These are phyloP conservation scores for Dinoponera quadriceps DNA, from an alignment of 1,140 invertebrate species.

Conservation along the genomic window DNA sequence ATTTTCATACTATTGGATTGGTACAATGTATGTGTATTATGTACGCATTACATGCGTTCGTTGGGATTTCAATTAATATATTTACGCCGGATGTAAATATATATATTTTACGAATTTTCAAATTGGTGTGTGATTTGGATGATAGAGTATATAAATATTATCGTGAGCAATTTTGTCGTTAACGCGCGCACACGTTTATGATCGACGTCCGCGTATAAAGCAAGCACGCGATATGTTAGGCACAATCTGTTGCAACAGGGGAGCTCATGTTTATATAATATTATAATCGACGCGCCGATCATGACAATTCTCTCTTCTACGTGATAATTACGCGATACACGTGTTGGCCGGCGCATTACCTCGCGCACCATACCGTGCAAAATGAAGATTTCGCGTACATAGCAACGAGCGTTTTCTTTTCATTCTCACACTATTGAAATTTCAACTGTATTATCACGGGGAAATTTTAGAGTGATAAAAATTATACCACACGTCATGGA, in stretches of 20 bases:
- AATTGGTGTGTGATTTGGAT: background rate
- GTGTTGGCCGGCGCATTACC: background rate
- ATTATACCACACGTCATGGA: background rate
- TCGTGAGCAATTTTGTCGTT: background rate
- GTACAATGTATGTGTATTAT: too few species aligned
- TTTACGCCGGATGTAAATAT: background rate
- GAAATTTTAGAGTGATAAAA: background rate
- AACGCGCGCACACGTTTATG: background rate
- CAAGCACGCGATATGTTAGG: background rate
- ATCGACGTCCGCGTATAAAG: background rate
- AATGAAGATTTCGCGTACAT: background rate
- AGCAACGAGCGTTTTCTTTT: slow-evolving; percentile 1
- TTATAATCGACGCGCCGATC: background rate
- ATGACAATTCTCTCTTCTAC: background rate
- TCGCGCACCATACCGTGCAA: too few species aligned
- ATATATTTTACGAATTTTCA: background rate
- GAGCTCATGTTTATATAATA: slow-evolving; percentile 8
- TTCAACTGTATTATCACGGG: background rate
- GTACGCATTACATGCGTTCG: too few species aligned
- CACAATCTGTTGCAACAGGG: slow-evolving; percentile 4
- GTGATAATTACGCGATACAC: background rate
- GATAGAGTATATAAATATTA: background rate
- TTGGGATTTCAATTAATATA: background rate
- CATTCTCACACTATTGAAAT: background rate
- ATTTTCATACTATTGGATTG: too few species aligned